Evolutionary conservation across 2,113 vertebrate species (phyloP).

Genomic region (Heliornis fulica): DNA sequence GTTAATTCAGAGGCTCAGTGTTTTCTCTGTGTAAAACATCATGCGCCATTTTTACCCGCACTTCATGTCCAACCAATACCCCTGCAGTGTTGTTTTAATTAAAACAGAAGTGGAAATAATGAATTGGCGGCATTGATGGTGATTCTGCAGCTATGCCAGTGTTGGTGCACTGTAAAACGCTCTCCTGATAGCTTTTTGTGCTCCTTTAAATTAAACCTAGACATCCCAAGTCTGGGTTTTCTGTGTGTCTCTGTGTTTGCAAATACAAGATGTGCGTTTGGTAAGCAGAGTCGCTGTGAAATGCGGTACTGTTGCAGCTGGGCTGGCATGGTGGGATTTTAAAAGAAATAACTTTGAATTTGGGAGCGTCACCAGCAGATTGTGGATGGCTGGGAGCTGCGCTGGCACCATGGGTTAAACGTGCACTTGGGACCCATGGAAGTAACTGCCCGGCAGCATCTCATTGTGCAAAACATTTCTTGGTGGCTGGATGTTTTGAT

Average conservation of each 20-base stretch:
- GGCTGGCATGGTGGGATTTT: not conserved
- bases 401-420: not conserved
- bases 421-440: not conserved
- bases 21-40: not conserved
- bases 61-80: not conserved
- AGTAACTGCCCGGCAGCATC: not conserved
- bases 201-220: not conserved
- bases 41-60: not conserved
- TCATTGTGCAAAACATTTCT: not conserved
- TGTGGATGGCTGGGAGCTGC: not conserved
- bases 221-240: not conserved
- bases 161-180: not conserved
- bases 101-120: slow-evolving; percentile 40
- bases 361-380: not conserved
- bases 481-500: not conserved
- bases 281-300: not conserved
- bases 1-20: not conserved
- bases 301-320: not conserved
- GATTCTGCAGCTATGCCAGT: not conserved
- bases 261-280: not conserved
- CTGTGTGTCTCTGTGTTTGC: not conserved
- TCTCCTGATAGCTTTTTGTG: not conserved
- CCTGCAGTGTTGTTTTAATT: slow-evolving; percentile 22
- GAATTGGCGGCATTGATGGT: slow-evolving; percentile 12
- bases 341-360: not conserved